Evolutionary conservation across 2,797 vertebrate species (phyloP).

Genomic region (Paguma larvata): DNA sequence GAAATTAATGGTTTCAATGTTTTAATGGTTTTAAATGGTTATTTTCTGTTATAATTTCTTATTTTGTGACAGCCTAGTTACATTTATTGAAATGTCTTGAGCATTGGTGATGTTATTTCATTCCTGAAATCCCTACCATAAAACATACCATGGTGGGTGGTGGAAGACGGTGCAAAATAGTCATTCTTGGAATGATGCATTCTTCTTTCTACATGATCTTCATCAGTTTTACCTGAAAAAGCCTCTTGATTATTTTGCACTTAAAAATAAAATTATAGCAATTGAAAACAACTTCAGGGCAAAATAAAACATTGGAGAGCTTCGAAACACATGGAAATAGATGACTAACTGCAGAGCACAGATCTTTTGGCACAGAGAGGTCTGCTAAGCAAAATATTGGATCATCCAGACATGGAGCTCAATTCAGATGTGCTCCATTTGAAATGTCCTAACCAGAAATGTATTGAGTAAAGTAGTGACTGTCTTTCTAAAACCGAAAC

Average conservation of each 20-base stretch:
- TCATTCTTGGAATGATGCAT: neutral
- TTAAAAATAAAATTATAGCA: neutral
- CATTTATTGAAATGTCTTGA: neutral
- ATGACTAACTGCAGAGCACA: neutral
- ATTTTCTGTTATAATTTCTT: neutral
- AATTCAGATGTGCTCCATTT: neutral
- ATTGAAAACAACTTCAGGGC: neutral
- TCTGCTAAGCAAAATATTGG: neutral
- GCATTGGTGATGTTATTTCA: constrained; percentile 7
- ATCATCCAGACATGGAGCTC: neutral
- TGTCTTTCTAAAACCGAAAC: neutral
- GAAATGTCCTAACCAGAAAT: constrained; percentile 17
- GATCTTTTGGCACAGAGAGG: neutral
- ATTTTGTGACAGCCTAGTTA: neutral
- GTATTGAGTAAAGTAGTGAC: neutral
- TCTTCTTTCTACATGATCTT: neutral
- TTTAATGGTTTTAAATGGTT: constrained; percentile 20
- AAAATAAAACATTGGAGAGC: neutral
- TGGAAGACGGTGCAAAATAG: neutral
- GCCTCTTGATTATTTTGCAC: neutral
- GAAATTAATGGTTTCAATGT: neutral
- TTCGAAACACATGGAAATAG: neutral
- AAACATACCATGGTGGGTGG: neutral
- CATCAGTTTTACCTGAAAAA: neutral
- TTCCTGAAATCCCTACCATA: neutral